Conservation (phyloP, 1,140 invertebrate genomes). For the Conopomorpha cramerella region DNA sequence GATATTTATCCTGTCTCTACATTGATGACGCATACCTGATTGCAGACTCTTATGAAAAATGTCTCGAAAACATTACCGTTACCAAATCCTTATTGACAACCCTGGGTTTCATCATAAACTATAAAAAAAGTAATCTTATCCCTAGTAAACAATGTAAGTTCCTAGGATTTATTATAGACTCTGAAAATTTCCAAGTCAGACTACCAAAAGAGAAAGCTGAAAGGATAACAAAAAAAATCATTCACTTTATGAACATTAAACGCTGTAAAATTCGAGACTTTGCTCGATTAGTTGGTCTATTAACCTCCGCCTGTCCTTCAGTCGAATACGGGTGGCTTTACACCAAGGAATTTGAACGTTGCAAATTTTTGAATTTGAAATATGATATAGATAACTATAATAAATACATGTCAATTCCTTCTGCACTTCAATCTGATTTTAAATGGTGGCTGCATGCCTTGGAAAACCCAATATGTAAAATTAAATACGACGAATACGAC, state of each 20-base stretch:
- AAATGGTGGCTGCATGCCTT: constrained; percentile 1
- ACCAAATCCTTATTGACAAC: neutral
- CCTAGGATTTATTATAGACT: constrained; percentile 2
- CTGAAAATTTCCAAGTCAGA: constrained; percentile 2
- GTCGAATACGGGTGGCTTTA: constrained; percentile 2
- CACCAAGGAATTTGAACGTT: constrained; percentile 4
- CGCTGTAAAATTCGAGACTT: constrained; percentile 5
- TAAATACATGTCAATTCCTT: constrained; percentile 1
- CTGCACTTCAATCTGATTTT: neutral
- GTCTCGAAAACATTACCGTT: neutral
- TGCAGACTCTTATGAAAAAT: neutral
- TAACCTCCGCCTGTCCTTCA: constrained; percentile 3
- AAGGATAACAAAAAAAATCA: constrained; percentile 1
- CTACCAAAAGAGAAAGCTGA: neutral
- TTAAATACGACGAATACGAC: constrained; percentile 2
- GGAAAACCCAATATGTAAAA: neutral
- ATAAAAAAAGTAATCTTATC: constrained; percentile 1
- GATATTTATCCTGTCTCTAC: neutral
- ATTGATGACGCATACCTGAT: neutral
- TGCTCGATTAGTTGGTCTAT: constrained; percentile 1
- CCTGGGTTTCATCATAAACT: constrained; percentile 4
- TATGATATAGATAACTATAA: constrained; percentile 3
- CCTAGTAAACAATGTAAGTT: constrained; percentile 1
- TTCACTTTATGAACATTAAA: neutral
- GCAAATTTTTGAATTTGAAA: constrained; percentile 3